phyloP scores from a whole-genome alignment of 2,888 invertebrate genomes.

The Branchellion lobata region DNA sequence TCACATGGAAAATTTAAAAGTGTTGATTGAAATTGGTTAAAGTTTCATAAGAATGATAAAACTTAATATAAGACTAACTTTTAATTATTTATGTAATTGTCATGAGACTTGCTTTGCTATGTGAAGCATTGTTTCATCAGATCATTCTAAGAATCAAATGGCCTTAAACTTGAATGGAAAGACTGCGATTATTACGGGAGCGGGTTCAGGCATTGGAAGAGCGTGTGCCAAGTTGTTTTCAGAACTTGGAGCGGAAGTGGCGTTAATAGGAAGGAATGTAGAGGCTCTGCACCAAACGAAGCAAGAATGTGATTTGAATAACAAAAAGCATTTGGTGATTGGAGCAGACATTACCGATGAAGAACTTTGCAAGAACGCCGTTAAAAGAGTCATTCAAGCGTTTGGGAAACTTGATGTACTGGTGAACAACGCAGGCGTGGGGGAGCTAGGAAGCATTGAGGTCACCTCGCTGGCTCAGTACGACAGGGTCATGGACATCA shows the following conservation, averaged over 20 bases:
- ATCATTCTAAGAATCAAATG: no score
- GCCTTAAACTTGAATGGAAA: no score
- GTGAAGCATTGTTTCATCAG: not conserved
- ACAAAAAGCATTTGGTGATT: slow-evolving; percentile 56
- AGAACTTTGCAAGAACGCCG: slow-evolving; percentile 55
- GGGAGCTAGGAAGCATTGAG: slow-evolving; percentile 81
- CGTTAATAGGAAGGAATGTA: slow-evolving; percentile 59
- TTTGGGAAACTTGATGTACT: slow-evolving; percentile 58
- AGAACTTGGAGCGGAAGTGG: slow-evolving; percentile 58
- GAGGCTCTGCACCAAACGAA: slow-evolving; percentile 56
- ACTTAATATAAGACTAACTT: no score
- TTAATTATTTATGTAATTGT: no score
- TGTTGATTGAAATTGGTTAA: no score
- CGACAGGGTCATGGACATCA: slow-evolving; percentile 84
- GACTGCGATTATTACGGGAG: slow-evolving; percentile 54
- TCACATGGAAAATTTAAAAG: no score
- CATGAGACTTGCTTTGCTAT: no score
- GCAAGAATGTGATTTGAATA: slow-evolving; percentile 54
- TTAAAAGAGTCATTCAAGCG: slow-evolving; percentile 56
- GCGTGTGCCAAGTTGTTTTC: slow-evolving; percentile 60
- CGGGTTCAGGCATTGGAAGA: slow-evolving; percentile 61
- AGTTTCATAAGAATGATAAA: no score
- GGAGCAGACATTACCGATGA: slow-evolving; percentile 61
- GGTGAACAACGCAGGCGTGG: slow-evolving; percentile 79
- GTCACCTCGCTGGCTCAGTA: slow-evolving; percentile 81